phyloP scores from a whole-genome alignment of 2,797 vertebrate genomes.

The Phoebastria nigripes region DNA sequence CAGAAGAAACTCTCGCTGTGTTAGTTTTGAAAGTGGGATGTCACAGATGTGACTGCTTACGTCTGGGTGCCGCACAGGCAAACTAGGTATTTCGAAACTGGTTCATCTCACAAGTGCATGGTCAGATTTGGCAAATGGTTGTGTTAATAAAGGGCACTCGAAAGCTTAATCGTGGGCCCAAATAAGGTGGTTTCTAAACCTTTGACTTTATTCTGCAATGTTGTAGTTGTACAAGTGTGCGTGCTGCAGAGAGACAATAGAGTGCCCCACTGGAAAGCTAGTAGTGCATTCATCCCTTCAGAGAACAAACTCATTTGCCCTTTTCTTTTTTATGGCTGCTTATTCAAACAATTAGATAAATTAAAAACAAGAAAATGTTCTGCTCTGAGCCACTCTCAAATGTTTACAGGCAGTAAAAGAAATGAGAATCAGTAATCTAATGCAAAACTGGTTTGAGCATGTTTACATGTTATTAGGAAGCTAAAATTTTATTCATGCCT shows the following conservation, averaged over 20 bases:
- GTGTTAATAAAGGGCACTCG: background rate
- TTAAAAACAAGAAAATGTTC: background rate
- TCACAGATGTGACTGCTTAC: background rate
- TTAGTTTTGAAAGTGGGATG: background rate
- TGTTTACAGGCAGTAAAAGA: slow-evolving; percentile 1
- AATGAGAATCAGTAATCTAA: slow-evolving; percentile 1
- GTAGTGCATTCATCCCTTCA: background rate
- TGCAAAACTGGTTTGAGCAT: background rate
- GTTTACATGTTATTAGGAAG: background rate
- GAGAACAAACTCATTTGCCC: background rate
- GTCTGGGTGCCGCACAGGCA: background rate
- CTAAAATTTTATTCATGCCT: slow-evolving; percentile 11
- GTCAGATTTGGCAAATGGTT: background rate
- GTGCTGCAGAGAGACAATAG: background rate
- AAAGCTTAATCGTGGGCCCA: background rate
- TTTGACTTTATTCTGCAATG: background rate
- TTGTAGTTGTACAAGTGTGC: background rate
- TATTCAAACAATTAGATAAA: slow-evolving; percentile 24
- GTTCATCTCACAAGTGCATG: background rate
- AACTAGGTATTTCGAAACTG: background rate
- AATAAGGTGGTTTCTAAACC: background rate
- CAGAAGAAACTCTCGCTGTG: background rate
- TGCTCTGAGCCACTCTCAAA: background rate
- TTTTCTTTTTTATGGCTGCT: background rate
- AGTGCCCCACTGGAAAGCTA: background rate